Evolutionary conservation across 2,888 invertebrate species (phyloP), one percentile per base, ranked within the genome.

Genomic region (Hedya salicella): DNA sequence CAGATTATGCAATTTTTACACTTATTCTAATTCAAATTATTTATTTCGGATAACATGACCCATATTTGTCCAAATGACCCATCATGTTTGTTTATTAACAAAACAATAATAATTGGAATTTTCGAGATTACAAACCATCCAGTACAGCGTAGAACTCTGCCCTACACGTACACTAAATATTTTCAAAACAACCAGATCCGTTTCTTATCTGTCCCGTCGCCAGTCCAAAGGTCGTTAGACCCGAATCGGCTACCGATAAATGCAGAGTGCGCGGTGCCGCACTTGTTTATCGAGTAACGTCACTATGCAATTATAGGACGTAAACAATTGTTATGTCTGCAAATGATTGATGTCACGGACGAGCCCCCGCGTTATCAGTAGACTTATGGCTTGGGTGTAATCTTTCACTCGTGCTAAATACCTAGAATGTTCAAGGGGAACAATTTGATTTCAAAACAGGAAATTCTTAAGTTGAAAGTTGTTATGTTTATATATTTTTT

Each of bases 271-370:
- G 71, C 60, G 19, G 69, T 64, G 71, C 69, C 68, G 69, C n/a
- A 57, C 60, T 66, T 71, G 56, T 71, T 75, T 75, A 74, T 73
- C 76, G 70, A 73, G 64, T 52, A 69, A 86, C 89, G 90, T 89
- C 90, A 90, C 78, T 70, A 75, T 86, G 85, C 86, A 87, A 79
- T 82, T 76, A 79, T 73, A 72, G 76, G 72, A 79, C 78, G 83
- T 84, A 82, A 83, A 86, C 80, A 86, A 78, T 86, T 89, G 86
- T 89, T 88, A 82, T 79, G 89, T 88, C 87, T 87, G 70, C 52
- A 70, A 62, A 82, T 82, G 82, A 87, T 84, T 82, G 87, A 88
- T 89, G 91, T 92, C 91, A 92, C 72, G 91, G 91, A 86, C 91
- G 90, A 91, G 91, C 91, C 91, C 88, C 91, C 87, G 71, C 62